Conservation (phyloP, 2,888 invertebrate species). For the Euspilapteryx auroguttella region DNA sequence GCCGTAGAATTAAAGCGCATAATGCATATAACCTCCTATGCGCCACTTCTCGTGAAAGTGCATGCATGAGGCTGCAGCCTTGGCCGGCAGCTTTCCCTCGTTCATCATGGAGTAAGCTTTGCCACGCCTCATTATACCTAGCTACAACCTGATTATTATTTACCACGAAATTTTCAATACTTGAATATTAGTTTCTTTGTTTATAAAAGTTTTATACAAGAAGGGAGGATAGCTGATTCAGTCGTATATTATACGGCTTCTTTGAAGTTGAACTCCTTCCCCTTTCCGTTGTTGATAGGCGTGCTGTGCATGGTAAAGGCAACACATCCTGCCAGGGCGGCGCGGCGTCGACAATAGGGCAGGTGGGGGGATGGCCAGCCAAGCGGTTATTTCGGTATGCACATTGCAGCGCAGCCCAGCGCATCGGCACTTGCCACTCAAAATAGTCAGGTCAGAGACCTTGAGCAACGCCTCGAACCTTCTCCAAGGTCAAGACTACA, state of each 20-base stretch:
- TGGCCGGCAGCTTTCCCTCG: slow-evolving; percentile 53
- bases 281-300: slow-evolving; percentile 22
- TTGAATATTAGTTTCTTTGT: no score
- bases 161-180: no score
- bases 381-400: slow-evolving; percentile 59
- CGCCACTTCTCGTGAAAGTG: slow-evolving; percentile 53
- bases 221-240: no score
- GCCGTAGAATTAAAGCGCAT: no score
- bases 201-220: no score
- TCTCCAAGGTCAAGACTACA: slow-evolving; percentile 57
- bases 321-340: slow-evolving; percentile 28
- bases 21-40: slow-evolving; percentile 24
- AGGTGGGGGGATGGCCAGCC: slow-evolving; percentile 29
- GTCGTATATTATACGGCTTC: slow-evolving; percentile 21
- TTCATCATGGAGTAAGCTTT: slow-evolving; percentile 31
- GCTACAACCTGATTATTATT: no score
- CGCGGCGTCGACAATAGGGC: slow-evolving; percentile 14
- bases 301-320: slow-evolving; percentile 32
- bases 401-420: slow-evolving; percentile 48
- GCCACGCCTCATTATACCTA: slow-evolving; percentile 35
- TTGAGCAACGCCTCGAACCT: slow-evolving; percentile 52
- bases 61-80: slow-evolving; percentile 40
- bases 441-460: slow-evolving; percentile 62
- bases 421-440: slow-evolving; percentile 56
- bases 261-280: slow-evolving; percentile 22